Percentiles rank a stretch among this genome's conserved stretches.
Evolutionary conservation across 2,113 vertebrate species (phyloP).

Genomic region (Regulus satrapa): DNA sequence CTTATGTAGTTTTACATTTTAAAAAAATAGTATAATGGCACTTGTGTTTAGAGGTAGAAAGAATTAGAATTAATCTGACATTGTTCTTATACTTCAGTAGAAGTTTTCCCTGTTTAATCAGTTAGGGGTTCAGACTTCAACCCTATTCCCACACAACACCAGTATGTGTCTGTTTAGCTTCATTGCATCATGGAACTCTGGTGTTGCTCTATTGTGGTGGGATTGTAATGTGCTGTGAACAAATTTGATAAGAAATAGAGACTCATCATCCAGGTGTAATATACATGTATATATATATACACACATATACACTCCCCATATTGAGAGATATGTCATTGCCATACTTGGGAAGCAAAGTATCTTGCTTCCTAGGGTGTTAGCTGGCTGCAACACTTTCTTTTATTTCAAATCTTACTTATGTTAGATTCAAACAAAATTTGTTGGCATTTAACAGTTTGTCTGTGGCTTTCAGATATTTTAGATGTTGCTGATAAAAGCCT

Average conservation of each 20-base stretch:
- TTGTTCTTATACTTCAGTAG: neutral
- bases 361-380: neutral
- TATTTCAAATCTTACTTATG: neutral
- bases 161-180: neutral
- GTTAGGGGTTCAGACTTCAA: neutral
- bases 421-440: neutral
- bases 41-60: neutral
- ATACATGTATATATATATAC: no score
- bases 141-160: accelerated
- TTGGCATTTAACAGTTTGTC: neutral
- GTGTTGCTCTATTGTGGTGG: neutral
- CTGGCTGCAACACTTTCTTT: neutral
- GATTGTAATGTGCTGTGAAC: neutral
- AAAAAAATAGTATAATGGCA: neutral
- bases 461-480: neutral
- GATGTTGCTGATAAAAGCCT: constrained; percentile 32
- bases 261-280: neutral
- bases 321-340: neutral
- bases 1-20: neutral
- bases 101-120: neutral
- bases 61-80: neutral
- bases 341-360: neutral
- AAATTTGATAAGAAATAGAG: neutral
- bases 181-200: neutral
- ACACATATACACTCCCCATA: no score